phyloP scores from a whole-genome alignment of 2,113 vertebrate genomes.

The Notarius quadriscutis region DNA sequence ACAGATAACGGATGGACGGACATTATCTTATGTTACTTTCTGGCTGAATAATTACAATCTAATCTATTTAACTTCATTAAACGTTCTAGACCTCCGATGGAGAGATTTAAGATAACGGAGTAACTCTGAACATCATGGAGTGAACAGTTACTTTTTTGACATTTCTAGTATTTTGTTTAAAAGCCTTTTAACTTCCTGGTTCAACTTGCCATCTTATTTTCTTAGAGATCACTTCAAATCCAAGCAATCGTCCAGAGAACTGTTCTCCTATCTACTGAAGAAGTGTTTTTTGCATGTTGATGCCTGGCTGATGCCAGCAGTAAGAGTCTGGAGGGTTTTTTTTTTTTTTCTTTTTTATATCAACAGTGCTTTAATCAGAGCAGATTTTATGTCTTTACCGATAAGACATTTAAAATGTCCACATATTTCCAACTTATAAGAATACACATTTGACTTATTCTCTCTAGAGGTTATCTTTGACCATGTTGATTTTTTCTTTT shows the following conservation, averaged over 20 bases:
- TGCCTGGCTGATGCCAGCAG: too few species aligned
- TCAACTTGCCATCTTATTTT: not conserved
- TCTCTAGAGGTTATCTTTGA: not conserved
- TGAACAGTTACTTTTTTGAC: not conserved
- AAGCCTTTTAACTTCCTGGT: not conserved
- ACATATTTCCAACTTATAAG: not conserved
- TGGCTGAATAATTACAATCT: too few species aligned
- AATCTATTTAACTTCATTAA: not conserved
- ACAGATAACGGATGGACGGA: too few species aligned
- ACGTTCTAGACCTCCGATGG: not conserved
- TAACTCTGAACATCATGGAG: not conserved
- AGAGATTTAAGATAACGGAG: not conserved
- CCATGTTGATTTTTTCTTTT: not conserved
- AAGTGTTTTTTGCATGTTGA: not conserved
- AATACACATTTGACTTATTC: not conserved
- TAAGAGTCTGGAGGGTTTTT: not conserved
- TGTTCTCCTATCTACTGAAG: not conserved
- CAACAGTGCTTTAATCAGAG: not conserved
- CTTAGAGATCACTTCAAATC: not conserved
- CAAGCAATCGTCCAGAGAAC: too few species aligned
- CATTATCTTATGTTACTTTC: not conserved
- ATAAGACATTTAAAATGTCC: not conserved
- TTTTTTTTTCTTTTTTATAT: not conserved
- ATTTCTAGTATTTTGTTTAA: not conserved
- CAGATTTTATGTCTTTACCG: not conserved